phyloP scores from a whole-genome alignment of 1,140 invertebrate genomes.

The Diuraphis noxia region DNA sequence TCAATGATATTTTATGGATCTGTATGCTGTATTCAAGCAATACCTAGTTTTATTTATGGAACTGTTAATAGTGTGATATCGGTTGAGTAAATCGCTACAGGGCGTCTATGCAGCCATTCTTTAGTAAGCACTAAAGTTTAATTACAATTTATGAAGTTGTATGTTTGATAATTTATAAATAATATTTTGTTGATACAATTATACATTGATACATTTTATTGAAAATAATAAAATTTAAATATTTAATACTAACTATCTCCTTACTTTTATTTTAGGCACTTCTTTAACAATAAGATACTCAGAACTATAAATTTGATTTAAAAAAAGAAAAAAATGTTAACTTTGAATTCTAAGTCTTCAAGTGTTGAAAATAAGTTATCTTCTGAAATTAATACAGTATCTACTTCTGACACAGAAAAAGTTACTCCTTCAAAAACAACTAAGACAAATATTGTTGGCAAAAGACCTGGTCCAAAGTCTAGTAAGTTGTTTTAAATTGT shows the following conservation, averaged over 20 bases:
- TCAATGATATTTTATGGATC: too few species aligned
- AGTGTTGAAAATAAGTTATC: constrained; percentile 14
- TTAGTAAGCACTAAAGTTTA: too few species aligned
- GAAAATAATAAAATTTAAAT: background rate
- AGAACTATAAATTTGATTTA: constrained; percentile 70
- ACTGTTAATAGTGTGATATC: too few species aligned
- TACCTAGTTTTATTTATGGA: too few species aligned
- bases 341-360: background rate
- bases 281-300: constrained; percentile 75
- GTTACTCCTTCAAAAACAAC: background rate
- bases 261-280: constrained; percentile 68
- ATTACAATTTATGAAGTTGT: too few species aligned
- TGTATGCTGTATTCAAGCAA: too few species aligned
- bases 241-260: background rate
- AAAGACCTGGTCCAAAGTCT: constrained; percentile 57
- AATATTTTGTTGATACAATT: background rate
- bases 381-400: background rate
- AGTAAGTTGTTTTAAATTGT: constrained; percentile 56
- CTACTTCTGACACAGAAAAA: background rate
- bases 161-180: too few species aligned
- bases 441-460: constrained; percentile 58
- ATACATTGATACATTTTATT: background rate
- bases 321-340: constrained; percentile 23
- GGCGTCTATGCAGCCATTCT: too few species aligned
- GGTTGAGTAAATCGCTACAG: too few species aligned